Evolutionary conservation across 2,797 vertebrate genomes (phyloP).

Genomic region (Melanotaenia nigrans): DNA sequence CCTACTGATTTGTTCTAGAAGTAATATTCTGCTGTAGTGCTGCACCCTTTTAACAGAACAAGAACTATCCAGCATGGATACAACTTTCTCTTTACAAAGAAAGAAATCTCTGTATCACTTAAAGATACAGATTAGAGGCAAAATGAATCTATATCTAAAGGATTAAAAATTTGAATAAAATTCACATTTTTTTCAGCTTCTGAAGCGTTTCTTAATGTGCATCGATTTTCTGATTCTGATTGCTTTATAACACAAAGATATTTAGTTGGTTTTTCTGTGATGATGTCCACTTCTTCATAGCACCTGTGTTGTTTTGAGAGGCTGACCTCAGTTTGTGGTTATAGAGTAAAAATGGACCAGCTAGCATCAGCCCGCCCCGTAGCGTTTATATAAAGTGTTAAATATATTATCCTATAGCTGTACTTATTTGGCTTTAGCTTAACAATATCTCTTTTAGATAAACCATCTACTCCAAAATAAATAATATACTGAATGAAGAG

Average conservation of each 20-base stretch:
- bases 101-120: background rate
- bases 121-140: background rate
- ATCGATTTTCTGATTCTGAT: background rate
- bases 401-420: constrained; percentile 8
- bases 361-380: background rate
- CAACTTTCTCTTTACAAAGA: constrained; percentile 1
- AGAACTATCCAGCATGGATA: background rate
- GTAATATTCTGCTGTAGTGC: constrained; percentile 13
- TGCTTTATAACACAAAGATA: constrained; percentile 3
- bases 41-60: constrained; percentile 15
- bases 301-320: constrained; percentile 22
- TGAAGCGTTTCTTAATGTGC: background rate
- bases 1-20: constrained; percentile 35
- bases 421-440: constrained; percentile 57
- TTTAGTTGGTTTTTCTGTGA: constrained; percentile 26
- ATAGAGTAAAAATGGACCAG: background rate
- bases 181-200: background rate
- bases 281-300: constrained; percentile 10
- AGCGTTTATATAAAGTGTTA: constrained; percentile 13
- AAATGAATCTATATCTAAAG: background rate
- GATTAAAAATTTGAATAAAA: background rate
- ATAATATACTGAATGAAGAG: constrained; percentile 30
- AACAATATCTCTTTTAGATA: constrained; percentile 35
- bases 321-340: constrained; percentile 3
- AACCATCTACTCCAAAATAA: constrained; percentile 54